These are phyloP conservation scores for Drosophila suzukii DNA, from an alignment of 1,140 invertebrate species.

Conservation along the genomic window DNA sequence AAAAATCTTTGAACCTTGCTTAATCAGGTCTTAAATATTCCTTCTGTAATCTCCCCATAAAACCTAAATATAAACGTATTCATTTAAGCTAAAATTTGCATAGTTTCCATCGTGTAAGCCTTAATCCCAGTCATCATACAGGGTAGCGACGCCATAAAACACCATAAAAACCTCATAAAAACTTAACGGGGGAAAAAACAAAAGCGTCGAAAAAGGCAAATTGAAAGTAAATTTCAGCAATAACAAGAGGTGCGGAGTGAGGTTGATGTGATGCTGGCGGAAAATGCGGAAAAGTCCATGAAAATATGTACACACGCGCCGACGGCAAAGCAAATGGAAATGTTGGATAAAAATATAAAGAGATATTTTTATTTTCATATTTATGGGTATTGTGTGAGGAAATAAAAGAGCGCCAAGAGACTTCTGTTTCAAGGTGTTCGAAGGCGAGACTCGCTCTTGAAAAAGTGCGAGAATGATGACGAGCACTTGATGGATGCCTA, in stretches of 20 bases:
- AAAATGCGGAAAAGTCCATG: constrained; percentile 6
- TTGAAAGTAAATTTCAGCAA: constrained; percentile 70
- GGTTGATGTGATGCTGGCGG: background rate
- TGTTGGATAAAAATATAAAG: constrained; percentile 40
- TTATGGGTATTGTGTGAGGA: constrained; percentile 59
- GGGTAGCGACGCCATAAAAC: constrained; percentile 21
- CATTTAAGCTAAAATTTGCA: background rate
- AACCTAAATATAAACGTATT: background rate
- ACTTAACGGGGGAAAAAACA: constrained; percentile 60
- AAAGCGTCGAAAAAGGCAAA: constrained; percentile 37
- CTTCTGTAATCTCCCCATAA: background rate
- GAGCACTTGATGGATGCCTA: constrained; percentile 58
- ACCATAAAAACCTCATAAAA: constrained; percentile 63
- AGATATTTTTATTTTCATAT: constrained; percentile 55
- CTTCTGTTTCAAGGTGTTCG: constrained; percentile 31
- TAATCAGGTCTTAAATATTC: background rate
- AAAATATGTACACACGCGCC: constrained; percentile 18
- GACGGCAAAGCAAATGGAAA: constrained; percentile 31
- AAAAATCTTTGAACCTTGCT: no score
- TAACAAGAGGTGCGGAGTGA: constrained; percentile 1
- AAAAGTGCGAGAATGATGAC: constrained; percentile 39
- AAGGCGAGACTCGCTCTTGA: constrained; percentile 9
- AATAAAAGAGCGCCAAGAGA: constrained; percentile 34
- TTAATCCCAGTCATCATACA: background rate
- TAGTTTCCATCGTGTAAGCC: no score